These are phyloP conservation scores for Oncorhynchus tshawytscha DNA, from an alignment of 2,113 vertebrate genomes.

Conservation along the genomic window DNA sequence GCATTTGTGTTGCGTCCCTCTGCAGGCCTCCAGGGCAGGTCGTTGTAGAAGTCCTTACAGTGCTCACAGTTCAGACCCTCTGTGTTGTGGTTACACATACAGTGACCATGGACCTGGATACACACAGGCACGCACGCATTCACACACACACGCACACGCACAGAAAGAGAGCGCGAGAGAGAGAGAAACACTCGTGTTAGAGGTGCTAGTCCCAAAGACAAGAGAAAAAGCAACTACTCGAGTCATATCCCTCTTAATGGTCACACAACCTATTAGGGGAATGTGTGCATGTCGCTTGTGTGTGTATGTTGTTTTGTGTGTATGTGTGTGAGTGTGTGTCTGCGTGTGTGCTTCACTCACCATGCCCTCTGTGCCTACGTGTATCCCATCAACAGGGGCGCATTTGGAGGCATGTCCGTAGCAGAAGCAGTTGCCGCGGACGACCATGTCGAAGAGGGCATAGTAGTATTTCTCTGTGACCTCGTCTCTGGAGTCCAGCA, in stretches of 20 bases:
- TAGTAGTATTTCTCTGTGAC: constrained; percentile 97
- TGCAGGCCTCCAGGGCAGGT: constrained; percentile 90
- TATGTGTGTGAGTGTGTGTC: background rate
- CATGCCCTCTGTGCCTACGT: constrained; percentile 85
- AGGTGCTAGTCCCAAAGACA: background rate
- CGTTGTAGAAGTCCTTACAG: constrained; percentile 90
- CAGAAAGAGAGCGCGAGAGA: constrained; percentile 71
- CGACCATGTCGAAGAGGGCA: constrained; percentile 92
- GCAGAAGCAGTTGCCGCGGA: constrained; percentile 97
- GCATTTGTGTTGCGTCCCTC: constrained; percentile 88
- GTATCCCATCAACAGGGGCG: constrained; percentile 74
- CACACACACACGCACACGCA: constrained; percentile 85
- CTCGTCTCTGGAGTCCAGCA: constrained; percentile 87
- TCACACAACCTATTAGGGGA: background rate
- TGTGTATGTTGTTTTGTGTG: background rate
- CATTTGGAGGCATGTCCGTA: constrained; percentile 95
- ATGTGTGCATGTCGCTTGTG: background rate
- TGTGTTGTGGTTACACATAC: constrained; percentile 94
- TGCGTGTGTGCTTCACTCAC: constrained; percentile 61
- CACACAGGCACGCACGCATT: constrained; percentile 78
- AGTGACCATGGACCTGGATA: constrained; percentile 88
- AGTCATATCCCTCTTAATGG: too few relatives aligned
- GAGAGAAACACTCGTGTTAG: constrained; percentile 12
- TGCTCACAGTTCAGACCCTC: constrained; percentile 92
- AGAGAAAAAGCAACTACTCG: background rate